These are phyloP conservation scores for Peribatodes rhomboidaria DNA, from an alignment of 2,888 invertebrate species.

Conservation along the genomic window DNA sequence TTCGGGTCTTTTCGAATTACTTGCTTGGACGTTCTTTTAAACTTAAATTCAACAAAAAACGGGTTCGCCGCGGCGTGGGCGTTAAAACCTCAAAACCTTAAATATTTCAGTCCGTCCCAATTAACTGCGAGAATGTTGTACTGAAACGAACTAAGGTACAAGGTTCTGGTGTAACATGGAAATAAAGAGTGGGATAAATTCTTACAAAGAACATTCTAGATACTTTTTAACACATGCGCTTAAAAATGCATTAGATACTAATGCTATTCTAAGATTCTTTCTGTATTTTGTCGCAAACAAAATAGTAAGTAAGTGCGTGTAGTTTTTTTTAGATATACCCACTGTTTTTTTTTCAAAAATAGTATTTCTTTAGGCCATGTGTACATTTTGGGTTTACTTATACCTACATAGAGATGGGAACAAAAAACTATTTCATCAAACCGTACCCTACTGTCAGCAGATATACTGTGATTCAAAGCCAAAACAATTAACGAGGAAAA, in stretches of 20 bases:
- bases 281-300: too few species aligned
- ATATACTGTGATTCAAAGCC: conserved; percentile 38
- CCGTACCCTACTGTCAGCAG: conserved; percentile 8
- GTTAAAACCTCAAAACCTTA: conserved; percentile 42
- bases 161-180: conserved; percentile 2
- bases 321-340: too few species aligned
- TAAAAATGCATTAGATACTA: neutral
- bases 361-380: too few species aligned
- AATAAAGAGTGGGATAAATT: conserved; percentile 8
- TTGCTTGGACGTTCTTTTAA: neutral
- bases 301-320: too few species aligned
- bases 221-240: neutral
- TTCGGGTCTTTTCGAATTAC: neutral
- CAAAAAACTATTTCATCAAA: too few species aligned
- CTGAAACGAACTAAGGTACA: conserved; percentile 30
- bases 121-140: conserved; percentile 46
- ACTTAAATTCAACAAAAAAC: conserved; percentile 18
- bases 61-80: conserved; percentile 27
- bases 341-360: too few species aligned
- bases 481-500: conserved; percentile 59
- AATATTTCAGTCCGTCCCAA: conserved; percentile 51
- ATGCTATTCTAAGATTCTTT: too few species aligned
- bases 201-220: neutral
- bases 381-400: too few species aligned
- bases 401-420: too few species aligned